Conservation (phyloP, 2,113 vertebrate species). For the Girardinichthys multiradiatus region DNA sequence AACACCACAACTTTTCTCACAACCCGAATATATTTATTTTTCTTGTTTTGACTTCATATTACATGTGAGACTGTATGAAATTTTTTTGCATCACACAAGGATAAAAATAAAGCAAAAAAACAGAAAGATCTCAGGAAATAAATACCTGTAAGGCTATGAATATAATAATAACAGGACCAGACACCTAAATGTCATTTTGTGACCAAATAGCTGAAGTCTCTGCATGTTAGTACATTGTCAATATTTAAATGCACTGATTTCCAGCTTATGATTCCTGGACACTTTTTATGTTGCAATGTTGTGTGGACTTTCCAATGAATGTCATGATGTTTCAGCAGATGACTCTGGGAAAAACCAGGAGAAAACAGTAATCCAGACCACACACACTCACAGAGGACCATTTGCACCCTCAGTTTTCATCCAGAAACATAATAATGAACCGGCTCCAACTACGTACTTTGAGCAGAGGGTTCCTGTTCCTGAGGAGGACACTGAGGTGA, state of each 20-base stretch:
- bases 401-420: constrained; percentile 26
- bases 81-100: no score
- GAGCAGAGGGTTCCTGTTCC: constrained; percentile 90
- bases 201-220: no score
- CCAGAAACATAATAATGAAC: constrained; percentile 39
- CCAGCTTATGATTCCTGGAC: no score
- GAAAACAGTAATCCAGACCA: constrained; percentile 46
- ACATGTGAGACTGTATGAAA: no score
- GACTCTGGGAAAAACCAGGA: background rate
- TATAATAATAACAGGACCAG: no score
- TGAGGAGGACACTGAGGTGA: constrained; percentile 70
- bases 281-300: background rate
- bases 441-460: constrained; percentile 87
- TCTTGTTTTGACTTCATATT: no score
- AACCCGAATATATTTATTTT: no score
- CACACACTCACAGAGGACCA: constrained; percentile 40
- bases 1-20: no score
- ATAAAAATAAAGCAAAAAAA: no score
- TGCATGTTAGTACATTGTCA: background rate
- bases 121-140: no score
- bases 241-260: background rate
- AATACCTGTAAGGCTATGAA: no score
- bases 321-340: constrained; percentile 7
- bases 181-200: no score
- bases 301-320: background rate